Conservation (phyloP, 2,888 invertebrate species). For the Tenthredo livida region DNA sequence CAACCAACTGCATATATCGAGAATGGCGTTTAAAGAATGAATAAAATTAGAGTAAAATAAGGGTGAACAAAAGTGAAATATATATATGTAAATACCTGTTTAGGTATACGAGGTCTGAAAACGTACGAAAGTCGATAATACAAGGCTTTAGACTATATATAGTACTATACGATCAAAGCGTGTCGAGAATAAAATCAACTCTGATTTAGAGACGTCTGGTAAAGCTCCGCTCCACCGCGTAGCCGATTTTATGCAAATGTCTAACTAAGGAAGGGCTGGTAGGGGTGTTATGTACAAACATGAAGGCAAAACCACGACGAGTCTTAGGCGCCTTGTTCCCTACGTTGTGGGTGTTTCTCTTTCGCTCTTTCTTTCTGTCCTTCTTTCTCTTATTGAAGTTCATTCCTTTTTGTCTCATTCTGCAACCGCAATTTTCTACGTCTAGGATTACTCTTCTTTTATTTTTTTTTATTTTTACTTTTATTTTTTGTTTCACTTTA, state of each 20-base stretch:
- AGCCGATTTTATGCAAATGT: slow-evolving; percentile 32
- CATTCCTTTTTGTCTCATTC: neutral
- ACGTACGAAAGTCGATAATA: slow-evolving; percentile 34
- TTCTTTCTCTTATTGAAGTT: neutral
- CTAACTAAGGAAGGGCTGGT: slow-evolving; percentile 16
- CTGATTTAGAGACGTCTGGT: slow-evolving; percentile 10
- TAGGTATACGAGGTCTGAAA: neutral
- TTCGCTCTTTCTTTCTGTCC: neutral
- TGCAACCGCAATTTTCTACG: neutral
- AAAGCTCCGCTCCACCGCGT: neutral
- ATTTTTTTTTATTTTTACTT: neutral
- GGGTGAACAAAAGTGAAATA: neutral
- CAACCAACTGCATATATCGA: neutral
- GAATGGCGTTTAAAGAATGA: neutral
- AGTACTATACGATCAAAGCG: slow-evolving; percentile 4
- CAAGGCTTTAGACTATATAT: slow-evolving; percentile 12
- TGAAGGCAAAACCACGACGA: slow-evolving; percentile 7
- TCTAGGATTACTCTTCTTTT: neutral
- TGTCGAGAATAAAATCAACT: slow-evolving; percentile 30
- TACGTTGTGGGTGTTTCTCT: neutral
- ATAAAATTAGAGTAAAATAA: neutral
- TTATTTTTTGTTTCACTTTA: neutral
- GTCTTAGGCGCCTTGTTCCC: neutral
- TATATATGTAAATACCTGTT: too few relatives aligned
- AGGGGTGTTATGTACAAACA: slow-evolving; percentile 17